phyloP scores from a whole-genome alignment of 2,888 invertebrate species.

The Parapristionchus giblindavisi region DNA sequence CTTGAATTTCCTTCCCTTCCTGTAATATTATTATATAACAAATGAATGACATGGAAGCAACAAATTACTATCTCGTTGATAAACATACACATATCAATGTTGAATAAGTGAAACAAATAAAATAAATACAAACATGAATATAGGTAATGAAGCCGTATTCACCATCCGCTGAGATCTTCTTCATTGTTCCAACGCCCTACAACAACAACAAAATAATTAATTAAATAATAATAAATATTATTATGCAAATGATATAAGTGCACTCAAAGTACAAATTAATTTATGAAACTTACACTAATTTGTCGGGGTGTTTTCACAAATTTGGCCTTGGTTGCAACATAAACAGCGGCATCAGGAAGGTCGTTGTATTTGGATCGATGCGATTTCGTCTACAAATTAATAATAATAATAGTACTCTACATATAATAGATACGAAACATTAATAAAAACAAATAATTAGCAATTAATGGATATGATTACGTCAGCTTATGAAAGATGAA shows the following conservation, averaged over 20 bases:
- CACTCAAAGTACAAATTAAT: no score
- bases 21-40: not conserved
- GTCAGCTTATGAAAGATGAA: not conserved
- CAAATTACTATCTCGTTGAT: no score
- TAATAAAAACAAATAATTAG: no score
- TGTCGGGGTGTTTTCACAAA: slow-evolving; percentile 16
- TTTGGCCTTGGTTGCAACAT: slow-evolving; percentile 22
- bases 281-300: slow-evolving; percentile 13
- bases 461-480: not conserved
- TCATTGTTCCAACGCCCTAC: slow-evolving; percentile 21
- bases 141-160: slow-evolving; percentile 29
- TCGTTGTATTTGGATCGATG: not conserved
- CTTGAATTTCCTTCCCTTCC: slow-evolving; percentile 3
- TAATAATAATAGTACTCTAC: no score
- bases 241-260: not conserved
- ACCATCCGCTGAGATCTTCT: slow-evolving; percentile 1
- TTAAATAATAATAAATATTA: not conserved
- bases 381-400: not conserved
- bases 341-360: slow-evolving; percentile 18
- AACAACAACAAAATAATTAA: not conserved
- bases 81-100: not conserved
- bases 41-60: no score
- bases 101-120: not conserved
- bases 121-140: not conserved
- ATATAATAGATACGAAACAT: no score